These are phyloP conservation scores for Zaprionus lachaisei DNA, from an alignment of 1,140 invertebrate genomes.

Conservation along the genomic window DNA sequence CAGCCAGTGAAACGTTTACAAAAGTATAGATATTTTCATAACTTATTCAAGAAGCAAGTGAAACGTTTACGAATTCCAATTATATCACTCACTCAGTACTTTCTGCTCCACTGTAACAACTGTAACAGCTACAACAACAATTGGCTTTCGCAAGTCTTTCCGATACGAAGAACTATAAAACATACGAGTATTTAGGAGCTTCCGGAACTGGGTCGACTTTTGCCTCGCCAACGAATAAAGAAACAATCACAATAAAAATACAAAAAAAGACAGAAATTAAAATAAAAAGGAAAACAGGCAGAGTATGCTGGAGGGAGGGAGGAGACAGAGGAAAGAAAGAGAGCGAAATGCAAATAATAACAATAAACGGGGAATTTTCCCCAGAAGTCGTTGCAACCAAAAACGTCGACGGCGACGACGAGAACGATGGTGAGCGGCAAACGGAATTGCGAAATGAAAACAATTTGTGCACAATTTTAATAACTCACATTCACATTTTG, in stretches of 20 bases:
- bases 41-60: no score
- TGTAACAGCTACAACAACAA: slow-evolving; percentile 1
- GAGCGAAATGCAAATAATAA: slow-evolving; percentile 49
- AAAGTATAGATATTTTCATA: neutral
- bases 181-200: slow-evolving; percentile 51
- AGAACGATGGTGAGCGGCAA: slow-evolving; percentile 28
- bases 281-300: slow-evolving; percentile 23
- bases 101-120: neutral
- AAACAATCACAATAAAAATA: slow-evolving; percentile 28
- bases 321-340: neutral
- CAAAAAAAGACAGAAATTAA: slow-evolving; percentile 11
- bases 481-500: slow-evolving; percentile 68
- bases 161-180: slow-evolving; percentile 40
- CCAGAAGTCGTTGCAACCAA: slow-evolving; percentile 22
- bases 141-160: slow-evolving; percentile 3
- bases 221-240: slow-evolving; percentile 10
- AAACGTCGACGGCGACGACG: neutral
- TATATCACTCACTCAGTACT: neutral
- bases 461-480: slow-evolving; percentile 68
- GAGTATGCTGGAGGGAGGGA: no score
- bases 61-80: neutral
- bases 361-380: slow-evolving; percentile 30
- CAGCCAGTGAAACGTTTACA: no score
- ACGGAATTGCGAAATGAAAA: slow-evolving; percentile 64
- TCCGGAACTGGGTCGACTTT: slow-evolving; percentile 13